Evolutionary conservation across 2,113 vertebrate species (phyloP).

Genomic region (Centropus bengalensis): DNA sequence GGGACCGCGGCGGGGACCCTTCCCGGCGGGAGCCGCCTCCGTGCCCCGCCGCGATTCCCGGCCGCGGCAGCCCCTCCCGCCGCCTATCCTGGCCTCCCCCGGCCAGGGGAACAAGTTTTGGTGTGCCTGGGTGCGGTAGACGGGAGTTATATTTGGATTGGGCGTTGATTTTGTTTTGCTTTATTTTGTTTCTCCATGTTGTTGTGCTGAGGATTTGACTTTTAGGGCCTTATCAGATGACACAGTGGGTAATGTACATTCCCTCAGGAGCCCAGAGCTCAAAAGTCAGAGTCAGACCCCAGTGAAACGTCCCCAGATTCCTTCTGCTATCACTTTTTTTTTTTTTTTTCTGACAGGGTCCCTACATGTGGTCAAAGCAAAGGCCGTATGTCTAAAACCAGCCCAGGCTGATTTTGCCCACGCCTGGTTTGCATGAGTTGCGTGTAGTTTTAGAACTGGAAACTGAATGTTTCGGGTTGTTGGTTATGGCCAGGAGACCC

Average conservation of each 20-base stretch:
- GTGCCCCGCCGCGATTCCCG: not conserved
- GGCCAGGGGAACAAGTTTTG: not conserved
- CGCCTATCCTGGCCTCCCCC: not conserved
- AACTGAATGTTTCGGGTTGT: not conserved
- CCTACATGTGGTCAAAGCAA: not conserved
- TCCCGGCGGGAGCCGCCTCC: not conserved
- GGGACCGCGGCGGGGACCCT: not conserved
- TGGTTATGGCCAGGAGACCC: accelerated
- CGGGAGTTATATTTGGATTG: not conserved
- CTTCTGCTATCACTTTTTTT: not conserved
- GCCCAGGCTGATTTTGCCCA: not conserved
- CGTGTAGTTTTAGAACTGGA: not conserved
- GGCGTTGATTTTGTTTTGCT: not conserved
- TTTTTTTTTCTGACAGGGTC: not conserved
- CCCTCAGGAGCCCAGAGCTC: not conserved
- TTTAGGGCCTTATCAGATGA: not conserved
- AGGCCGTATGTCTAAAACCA: not conserved
- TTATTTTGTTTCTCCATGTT: accelerated
- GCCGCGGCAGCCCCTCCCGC: not conserved
- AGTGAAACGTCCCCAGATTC: not conserved
- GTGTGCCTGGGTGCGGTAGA: no score
- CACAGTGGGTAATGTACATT: not conserved
- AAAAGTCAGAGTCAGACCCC: not conserved
- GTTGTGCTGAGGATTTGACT: not conserved
- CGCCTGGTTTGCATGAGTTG: not conserved